A percentile compares a stretch with the other conserved stretches of the same genome.
These are phyloP conservation scores for Limenitis camilla DNA, from an alignment of 2,888 invertebrate species.

Conservation along the genomic window DNA sequence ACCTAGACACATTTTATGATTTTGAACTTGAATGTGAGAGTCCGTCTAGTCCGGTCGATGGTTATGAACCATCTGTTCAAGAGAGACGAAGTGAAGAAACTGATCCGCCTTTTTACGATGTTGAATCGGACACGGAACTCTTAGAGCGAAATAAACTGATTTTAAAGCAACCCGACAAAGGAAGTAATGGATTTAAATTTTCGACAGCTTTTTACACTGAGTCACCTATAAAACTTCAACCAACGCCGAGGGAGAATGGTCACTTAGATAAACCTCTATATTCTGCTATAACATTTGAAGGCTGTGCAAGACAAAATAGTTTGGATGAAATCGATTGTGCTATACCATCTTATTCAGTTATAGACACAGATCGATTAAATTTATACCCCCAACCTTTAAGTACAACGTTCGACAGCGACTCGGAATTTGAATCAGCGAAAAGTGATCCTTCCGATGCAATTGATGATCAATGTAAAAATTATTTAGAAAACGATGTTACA, in stretches of 20 bases:
- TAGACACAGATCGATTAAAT: constrained; percentile 37
- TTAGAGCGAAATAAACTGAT: constrained; percentile 48
- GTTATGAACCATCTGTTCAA: constrained; percentile 67
- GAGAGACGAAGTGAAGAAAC: constrained; percentile 69
- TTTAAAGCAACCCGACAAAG: constrained; percentile 65
- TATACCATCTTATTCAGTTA: constrained; percentile 28
- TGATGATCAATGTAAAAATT: constrained; percentile 45
- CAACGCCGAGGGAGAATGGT: constrained; percentile 60
- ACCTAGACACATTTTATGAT: constrained; percentile 77
- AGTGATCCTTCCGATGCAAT: constrained; percentile 57
- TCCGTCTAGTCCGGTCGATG: constrained; percentile 81
- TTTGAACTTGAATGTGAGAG: constrained; percentile 79
- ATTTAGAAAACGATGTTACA: constrained; percentile 37
- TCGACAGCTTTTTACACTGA: constrained; percentile 60
- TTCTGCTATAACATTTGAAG: constrained; percentile 67
- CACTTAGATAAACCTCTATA: constrained; percentile 57
- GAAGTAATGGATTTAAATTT: constrained; percentile 65
- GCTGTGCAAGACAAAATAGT: constrained; percentile 60
- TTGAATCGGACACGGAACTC: constrained; percentile 60
- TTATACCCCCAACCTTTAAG: constrained; percentile 34
- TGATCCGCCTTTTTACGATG: constrained; percentile 73
- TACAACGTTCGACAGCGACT: constrained; percentile 56
- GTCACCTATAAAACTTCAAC: constrained; percentile 61
- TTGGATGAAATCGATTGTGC: constrained; percentile 55
- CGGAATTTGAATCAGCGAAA: constrained; percentile 67